These are phyloP conservation scores for Spea multiplicata DNA, from an alignment of 2,113 vertebrate genomes.

Conservation along the genomic window DNA sequence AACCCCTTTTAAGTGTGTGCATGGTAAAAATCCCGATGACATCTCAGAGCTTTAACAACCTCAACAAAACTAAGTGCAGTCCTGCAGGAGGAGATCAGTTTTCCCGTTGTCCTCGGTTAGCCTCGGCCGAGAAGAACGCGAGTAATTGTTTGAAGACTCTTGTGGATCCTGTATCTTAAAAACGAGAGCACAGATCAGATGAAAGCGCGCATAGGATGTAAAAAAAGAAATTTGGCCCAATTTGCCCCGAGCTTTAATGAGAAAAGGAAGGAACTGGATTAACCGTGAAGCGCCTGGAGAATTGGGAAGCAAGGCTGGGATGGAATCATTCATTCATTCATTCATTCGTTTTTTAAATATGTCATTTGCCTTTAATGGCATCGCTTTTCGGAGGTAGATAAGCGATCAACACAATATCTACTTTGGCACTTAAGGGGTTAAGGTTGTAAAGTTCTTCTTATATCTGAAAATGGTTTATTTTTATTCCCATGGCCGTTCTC, in stretches of 20 bases:
- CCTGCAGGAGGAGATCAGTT: background rate
- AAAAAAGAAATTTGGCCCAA: background rate
- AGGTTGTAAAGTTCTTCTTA: too few species aligned
- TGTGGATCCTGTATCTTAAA: constrained; percentile 9
- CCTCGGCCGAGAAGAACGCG: constrained; percentile 15
- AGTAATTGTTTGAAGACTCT: background rate
- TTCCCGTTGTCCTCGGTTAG: constrained; percentile 27
- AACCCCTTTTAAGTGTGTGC: background rate
- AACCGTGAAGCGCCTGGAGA: background rate
- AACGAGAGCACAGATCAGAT: constrained; percentile 6
- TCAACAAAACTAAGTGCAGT: background rate
- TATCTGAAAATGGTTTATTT: too few species aligned
- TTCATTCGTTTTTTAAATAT: too few species aligned
- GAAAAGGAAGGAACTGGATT: background rate
- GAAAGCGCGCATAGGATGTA: constrained; percentile 26
- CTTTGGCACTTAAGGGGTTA: too few species aligned
- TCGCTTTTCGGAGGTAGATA: too few species aligned
- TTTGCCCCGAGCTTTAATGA: background rate
- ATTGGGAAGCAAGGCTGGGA: background rate
- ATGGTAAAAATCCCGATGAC: constrained; percentile 5
- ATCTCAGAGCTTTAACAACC: background rate
- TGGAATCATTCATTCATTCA: too few species aligned
- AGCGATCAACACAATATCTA: too few species aligned
- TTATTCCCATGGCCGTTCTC: too few species aligned
- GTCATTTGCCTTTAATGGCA: too few species aligned